Conservation (phyloP, 2,888 invertebrate genomes). For the Phyllotreta striolata region DNA sequence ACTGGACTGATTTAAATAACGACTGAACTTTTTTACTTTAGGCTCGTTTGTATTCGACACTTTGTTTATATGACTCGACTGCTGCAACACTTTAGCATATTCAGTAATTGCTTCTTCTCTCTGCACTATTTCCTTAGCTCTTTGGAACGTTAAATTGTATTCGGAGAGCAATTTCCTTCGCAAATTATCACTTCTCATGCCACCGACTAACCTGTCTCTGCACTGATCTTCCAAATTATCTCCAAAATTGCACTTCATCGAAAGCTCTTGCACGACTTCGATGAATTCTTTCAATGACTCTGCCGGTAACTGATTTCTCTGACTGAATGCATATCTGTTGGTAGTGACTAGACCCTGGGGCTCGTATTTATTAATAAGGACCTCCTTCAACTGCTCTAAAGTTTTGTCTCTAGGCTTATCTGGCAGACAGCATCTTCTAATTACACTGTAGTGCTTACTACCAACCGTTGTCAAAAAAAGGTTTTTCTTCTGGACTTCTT, state of each 20-base stretch:
- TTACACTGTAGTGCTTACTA: background rate
- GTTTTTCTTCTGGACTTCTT: background rate
- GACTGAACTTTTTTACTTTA: background rate
- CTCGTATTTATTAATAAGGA: slow-evolving; percentile 10
- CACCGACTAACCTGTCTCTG: slow-evolving; percentile 14
- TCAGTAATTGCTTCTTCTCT: slow-evolving; percentile 3
- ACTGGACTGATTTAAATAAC: background rate
- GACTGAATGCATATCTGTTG: slow-evolving; percentile 16
- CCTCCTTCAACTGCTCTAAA: background rate
- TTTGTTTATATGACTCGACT: background rate
- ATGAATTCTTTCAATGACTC: slow-evolving; percentile 17
- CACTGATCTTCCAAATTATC: background rate
- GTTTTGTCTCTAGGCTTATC: background rate
- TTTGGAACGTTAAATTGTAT: background rate
- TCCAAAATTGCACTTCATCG: slow-evolving; percentile 13
- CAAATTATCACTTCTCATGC: slow-evolving; percentile 1
- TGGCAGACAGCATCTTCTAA: background rate
- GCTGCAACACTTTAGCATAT: background rate
- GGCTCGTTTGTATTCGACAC: background rate
- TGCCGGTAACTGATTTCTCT: slow-evolving; percentile 9
- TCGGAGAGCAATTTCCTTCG: slow-evolving; percentile 2
- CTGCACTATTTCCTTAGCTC: background rate
- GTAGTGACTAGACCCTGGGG: slow-evolving; percentile 12
- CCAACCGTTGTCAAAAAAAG: slow-evolving; percentile 4
- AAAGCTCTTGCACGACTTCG: slow-evolving; percentile 1